phyloP scores from a whole-genome alignment of 2,113 vertebrate genomes.

The Motacilla alba region DNA sequence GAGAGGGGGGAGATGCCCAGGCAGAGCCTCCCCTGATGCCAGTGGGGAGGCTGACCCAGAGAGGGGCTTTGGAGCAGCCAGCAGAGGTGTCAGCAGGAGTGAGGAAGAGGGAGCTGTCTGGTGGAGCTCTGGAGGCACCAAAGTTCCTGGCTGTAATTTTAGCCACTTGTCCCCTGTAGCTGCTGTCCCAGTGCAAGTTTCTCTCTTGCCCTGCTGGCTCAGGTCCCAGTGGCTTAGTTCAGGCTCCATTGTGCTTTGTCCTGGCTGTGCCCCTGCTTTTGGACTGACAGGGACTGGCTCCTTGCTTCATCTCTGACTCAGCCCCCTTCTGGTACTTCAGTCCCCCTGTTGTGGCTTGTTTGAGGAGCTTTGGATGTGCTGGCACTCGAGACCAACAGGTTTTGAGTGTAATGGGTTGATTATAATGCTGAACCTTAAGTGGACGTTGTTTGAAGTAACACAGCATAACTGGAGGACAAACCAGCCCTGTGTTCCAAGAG shows the following conservation, averaged over 20 bases:
- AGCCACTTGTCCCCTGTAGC: background rate
- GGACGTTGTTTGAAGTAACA: background rate
- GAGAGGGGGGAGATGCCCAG: background rate
- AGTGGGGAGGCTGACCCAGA: background rate
- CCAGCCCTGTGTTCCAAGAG: background rate
- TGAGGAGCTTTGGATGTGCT: background rate
- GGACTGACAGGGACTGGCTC: background rate
- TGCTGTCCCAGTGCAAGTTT: background rate
- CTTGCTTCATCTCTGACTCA: background rate
- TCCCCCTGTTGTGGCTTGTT: accelerated
- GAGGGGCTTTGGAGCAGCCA: background rate
- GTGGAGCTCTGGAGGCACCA: background rate
- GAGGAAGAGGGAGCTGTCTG: background rate
- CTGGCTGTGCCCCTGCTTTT: background rate
- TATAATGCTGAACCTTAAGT: background rate
- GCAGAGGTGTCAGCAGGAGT: background rate
- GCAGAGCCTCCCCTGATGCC: background rate
- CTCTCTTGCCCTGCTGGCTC: background rate
- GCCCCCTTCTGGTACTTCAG: background rate
- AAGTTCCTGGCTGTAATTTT: background rate
- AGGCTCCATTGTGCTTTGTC: background rate
- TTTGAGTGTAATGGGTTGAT: background rate
- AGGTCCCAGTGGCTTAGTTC: background rate
- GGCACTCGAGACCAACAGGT: background rate
- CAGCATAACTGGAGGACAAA: accelerated